phyloP scores from a whole-genome alignment of 2,797 vertebrate genomes.

The Pangasius sanitwongsei region DNA sequence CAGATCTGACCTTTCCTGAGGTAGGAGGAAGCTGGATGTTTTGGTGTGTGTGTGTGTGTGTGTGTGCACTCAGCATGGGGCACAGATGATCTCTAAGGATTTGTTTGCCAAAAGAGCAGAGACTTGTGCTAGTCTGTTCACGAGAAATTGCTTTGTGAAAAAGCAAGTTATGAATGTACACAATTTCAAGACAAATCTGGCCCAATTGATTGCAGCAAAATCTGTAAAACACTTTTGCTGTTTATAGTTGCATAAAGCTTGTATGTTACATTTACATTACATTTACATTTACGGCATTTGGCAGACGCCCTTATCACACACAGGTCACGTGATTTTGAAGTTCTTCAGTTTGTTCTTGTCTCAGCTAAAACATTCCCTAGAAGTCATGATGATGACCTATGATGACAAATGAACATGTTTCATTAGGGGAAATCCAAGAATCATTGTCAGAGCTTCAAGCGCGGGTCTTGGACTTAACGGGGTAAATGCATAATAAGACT shows the following conservation, averaged over 20 bases:
- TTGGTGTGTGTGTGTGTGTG: slow-evolving; percentile 20
- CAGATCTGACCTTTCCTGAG: slow-evolving; percentile 22
- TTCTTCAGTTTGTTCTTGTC: neutral
- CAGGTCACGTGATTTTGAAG: neutral
- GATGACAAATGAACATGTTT: neutral
- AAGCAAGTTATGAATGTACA: neutral
- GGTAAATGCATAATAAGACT: neutral
- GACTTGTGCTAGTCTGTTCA: neutral
- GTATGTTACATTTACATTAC: too few relatives aligned
- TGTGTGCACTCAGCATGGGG: neutral
- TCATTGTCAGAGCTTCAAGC: neutral
- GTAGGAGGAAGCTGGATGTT: slow-evolving; percentile 14
- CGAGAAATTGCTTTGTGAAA: neutral
- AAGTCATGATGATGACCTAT: neutral
- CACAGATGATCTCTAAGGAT: slow-evolving; percentile 25
- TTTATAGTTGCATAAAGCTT: neutral
- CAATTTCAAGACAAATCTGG: neutral
- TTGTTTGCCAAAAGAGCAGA: slow-evolving; percentile 22
- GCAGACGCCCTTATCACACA: too few relatives aligned
- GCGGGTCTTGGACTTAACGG: neutral
- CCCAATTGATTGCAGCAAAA: neutral
- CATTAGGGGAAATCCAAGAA: neutral
- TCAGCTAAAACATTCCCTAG: neutral
- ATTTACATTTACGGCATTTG: too few relatives aligned
- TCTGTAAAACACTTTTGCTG: neutral